Evolutionary conservation across 2,113 vertebrate genomes (phyloP).

Genomic region (Tetraodon nigroviridis): DNA sequence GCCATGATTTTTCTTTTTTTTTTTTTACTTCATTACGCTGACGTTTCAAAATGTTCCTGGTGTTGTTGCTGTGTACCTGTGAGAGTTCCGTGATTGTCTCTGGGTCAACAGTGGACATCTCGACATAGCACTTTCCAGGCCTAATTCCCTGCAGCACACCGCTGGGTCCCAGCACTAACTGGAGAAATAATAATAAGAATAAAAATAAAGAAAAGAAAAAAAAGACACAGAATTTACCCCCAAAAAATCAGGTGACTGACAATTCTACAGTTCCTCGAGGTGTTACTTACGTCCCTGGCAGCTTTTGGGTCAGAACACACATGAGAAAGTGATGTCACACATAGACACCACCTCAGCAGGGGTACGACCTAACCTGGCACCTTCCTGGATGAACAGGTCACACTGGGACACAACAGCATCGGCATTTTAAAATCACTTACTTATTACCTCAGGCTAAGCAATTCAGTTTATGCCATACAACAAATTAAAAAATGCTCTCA

Average conservation of each 20-base stretch:
- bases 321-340: slow-evolving; percentile 98
- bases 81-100: slow-evolving; percentile 94
- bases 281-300: slow-evolving; percentile 90
- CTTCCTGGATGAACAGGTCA: slow-evolving; percentile 98
- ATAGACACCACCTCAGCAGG: slow-evolving; percentile 96
- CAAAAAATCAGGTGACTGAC: neutral
- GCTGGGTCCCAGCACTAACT: slow-evolving; percentile 96
- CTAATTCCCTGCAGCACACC: slow-evolving; percentile 97
- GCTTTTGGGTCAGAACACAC: slow-evolving; percentile 97
- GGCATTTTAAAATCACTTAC: neutral
- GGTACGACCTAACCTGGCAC: slow-evolving; percentile 91
- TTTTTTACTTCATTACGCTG: neutral
- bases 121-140: slow-evolving; percentile 95
- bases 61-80: slow-evolving; percentile 76
- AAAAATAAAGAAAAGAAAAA: too few relatives aligned
- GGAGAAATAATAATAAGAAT: too few relatives aligned
- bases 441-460: neutral
- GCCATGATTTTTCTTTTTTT: neutral
- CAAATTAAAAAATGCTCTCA: too few relatives aligned
- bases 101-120: slow-evolving; percentile 97
- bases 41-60: neutral
- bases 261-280: too few relatives aligned
- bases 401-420: slow-evolving; percentile 78
- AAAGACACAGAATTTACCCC: neutral
- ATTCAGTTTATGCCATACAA: too few relatives aligned